Evolutionary conservation across 2,797 vertebrate species (phyloP), one percentile per base, ranked within the genome.

Genomic region (Phoebastria nigripes): DNA sequence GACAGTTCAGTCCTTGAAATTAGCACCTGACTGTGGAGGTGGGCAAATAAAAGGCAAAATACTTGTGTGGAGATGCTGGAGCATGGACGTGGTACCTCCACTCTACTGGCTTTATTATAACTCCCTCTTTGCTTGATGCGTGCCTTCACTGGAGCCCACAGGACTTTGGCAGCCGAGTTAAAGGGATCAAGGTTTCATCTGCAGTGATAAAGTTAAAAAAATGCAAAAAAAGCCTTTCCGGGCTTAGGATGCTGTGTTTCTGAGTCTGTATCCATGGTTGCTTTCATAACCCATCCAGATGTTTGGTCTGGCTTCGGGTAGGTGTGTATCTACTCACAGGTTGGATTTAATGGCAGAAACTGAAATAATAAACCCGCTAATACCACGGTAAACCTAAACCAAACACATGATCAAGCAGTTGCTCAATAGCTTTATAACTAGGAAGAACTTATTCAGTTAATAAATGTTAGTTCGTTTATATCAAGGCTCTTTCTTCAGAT

Each of bases 401-500:
- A 16, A 41, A 15, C 12, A 18, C 0, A 2, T 1, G 6, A 41
- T 54, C 0, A 0, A 79, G 46, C 25, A 22, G 21, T 63, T 63
- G 54, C 54, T 63, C 0, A 1, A 0, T 49, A 11, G 0, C 0
- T 67, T 78, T 65, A 2, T n/a, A 59, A 31, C 6, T 13, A 12
- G 26, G 29, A 44, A 39, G 33, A 62, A 61, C 15, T 81, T 37
- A 49, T 14, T 73, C 18, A 3, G 62, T 58, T 74, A 52, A 19
- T 37, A 58, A 69, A 58, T 21, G 11, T 31, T 42, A 51, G 19
- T 39, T 89, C 4, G 4, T 69, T 73, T 49, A 0, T 29, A 10
- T 52, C 9, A 5, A 35, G 39, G 11, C 0, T 0, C 15, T 16
- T 47, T 63, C 47, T 41, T 6, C 35, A 20, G 44, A 24, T 14